Percentiles rank a stretch among this genome's conserved stretches.
Conservation (phyloP, 23 tunicate genomes). For the Styela plicata region DNA sequence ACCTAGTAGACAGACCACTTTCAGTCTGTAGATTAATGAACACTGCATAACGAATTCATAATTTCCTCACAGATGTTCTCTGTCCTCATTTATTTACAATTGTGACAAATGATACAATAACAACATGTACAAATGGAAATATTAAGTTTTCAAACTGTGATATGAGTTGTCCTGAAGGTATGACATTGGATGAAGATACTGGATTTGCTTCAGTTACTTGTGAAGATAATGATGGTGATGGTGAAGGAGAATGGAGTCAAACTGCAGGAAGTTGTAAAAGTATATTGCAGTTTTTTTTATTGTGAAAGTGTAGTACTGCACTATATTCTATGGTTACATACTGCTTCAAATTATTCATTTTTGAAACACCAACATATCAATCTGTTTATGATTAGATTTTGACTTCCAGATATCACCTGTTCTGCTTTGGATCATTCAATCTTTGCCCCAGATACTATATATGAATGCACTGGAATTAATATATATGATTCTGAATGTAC, state of each 20-base stretch:
- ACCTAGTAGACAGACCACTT: no score
- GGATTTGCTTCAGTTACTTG: neutral
- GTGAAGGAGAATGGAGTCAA: neutral
- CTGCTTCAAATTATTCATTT: no score
- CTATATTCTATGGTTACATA: no score
- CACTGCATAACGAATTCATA: no score
- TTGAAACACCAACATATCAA: no score
- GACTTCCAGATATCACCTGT: neutral
- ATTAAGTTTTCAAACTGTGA: neutral
- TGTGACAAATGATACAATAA: neutral
- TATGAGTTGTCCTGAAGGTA: neutral
- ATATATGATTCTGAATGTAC: neutral
- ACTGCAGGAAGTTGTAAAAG: neutral
- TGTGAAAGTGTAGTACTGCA: neutral
- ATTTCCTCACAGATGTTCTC: neutral
- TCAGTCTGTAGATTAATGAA: no score
- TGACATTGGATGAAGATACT: neutral
- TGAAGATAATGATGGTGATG: constrained; percentile 2
- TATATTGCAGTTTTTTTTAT: neutral
- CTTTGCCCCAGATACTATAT: neutral
- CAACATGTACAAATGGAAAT: neutral
- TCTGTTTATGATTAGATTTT: no score
- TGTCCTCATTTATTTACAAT: neutral
- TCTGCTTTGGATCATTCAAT: neutral
- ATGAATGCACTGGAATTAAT: neutral